These are phyloP conservation scores for Cepaea hortensis DNA, from an alignment of 2,888 invertebrate species.

Conservation along the genomic window DNA sequence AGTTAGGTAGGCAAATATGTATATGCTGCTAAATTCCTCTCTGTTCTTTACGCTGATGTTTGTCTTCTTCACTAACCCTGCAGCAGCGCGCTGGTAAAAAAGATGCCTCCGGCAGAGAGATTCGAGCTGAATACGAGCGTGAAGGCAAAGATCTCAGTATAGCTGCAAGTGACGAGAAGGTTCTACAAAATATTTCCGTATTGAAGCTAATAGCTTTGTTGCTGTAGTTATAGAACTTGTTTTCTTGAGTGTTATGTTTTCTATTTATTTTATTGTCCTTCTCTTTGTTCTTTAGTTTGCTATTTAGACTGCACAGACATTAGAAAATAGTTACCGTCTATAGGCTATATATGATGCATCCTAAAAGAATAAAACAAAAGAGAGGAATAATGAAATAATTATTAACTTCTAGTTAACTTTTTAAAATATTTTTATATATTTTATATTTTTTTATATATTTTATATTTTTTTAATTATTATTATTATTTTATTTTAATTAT, in stretches of 20 bases:
- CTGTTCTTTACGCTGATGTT: conserved; percentile 19
- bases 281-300: neutral
- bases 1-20: too few relatives aligned
- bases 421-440: too few relatives aligned
- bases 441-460: too few relatives aligned
- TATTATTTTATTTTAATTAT: too few relatives aligned
- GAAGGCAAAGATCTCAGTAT: conserved; percentile 14
- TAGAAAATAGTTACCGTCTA: neutral
- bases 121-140: conserved; percentile 34
- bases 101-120: conserved; percentile 40
- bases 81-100: conserved; percentile 43
- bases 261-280: neutral
- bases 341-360: neutral
- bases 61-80: conserved; percentile 39
- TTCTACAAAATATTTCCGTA: neutral
- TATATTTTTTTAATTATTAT: too few relatives aligned
- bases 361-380: too few relatives aligned
- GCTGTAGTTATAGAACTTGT: conserved; percentile 34
- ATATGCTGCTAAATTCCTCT: neutral
- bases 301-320: neutral
- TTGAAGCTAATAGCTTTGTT: conserved; percentile 33
- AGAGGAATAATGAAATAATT: too few relatives aligned
- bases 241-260: conserved; percentile 4
- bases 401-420: too few relatives aligned
- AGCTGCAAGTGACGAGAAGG: conserved; percentile 37